Base-by-base conservation (phyloP, 1,140 invertebrate species). In the Neodiprion fabricii region DNA sequence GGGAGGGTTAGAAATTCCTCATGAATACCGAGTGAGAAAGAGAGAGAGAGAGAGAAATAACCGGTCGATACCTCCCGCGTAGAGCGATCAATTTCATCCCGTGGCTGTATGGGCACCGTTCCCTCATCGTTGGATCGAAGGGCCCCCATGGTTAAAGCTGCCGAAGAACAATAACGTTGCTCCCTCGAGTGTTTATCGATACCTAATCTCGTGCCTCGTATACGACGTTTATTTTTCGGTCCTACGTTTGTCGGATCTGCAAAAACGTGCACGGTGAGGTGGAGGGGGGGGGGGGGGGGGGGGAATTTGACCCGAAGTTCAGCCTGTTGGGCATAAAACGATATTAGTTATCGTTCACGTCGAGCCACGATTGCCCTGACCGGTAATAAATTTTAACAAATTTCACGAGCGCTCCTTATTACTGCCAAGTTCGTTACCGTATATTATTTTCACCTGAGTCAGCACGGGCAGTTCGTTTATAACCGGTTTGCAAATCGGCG, bases 41-140 rank as follows among this genome's bases (percentile, higher is more conserved):
- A 40, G 28, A 40, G 28, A 40, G 28, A 40, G 28, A 40, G 28
- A 40, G 5, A 40, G 28, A 40, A 40, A 14, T 61, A 12, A 61
- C 53, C 53, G 53, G 11, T 61, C 53, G 11, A 10, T 72, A 72
- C 76, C 76, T 73, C 74, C 79, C 66, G 74, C 76, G 72, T 78
- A 12, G 74, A 78, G 17, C 61, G 70, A 79, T 79, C 76, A 79
- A 73, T 78, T 79, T 78, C 71, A 72, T 72, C 17, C 0, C 72
- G 76, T 40, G 28, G 28, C 5, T 40, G 28, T 40, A 76, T 67
- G 71, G 68, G 65, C 14, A 12, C 40, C 75, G 66, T 73, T 70
- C 71, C 71, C 48, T 66, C 17, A 40, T 1, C 28, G 2, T 40
- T 5, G 28, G 28, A 40, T 40, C 28, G 28, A 40, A 40, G 28